Evolutionary conservation across 1,140 invertebrate genomes (phyloP), one percentile per base, ranked within the genome.

Genomic region (Yoshiicerus persimilis): DNA sequence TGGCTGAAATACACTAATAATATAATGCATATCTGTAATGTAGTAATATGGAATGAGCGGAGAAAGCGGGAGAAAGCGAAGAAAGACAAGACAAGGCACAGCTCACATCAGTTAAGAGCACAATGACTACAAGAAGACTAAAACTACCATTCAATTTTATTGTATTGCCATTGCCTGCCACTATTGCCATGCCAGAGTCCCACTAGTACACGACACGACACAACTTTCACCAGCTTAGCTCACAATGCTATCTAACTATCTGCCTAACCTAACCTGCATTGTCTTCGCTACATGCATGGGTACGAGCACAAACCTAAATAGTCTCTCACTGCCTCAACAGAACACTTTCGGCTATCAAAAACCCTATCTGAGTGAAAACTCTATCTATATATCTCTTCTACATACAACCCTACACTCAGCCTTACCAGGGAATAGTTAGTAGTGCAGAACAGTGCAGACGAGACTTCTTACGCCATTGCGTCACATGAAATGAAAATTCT

Each of bases 91-190:
- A 41, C 36, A 3, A 70, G 25, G 66, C 66, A 70, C 27, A 70
- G 66, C 30, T 30, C 66, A 70, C 66, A 30, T 70, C 66, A 85
- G 39, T 36, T 25, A 47, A 56, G 23, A 85, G 38, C 36, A 32
- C 38, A 47, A 47, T 85, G 84, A 27, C 27, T 47, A 41, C 39
- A 41, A 41, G 25, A 85, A 20, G n/a, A 25, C 39, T 85, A 27
- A n/a, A 27, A 47, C 36, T 80, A n/a, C 75, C 75, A 80, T 80
- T 80, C 75, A 36, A 80, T 80, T 80, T 80, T 80, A 80, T 80
- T 80, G 75, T 34, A 80, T 80, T 80, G 75, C 32, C 64, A 70
- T 70, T 70, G 23, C 23, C 64, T 70, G 23, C 27, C 23, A 30
- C 23, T 27, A 70, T 30, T 70, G 27, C 64, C 34, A n/a, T 36